phyloP scores from a whole-genome alignment of 2,113 vertebrate genomes.

The Bolborhynchus lineola region DNA sequence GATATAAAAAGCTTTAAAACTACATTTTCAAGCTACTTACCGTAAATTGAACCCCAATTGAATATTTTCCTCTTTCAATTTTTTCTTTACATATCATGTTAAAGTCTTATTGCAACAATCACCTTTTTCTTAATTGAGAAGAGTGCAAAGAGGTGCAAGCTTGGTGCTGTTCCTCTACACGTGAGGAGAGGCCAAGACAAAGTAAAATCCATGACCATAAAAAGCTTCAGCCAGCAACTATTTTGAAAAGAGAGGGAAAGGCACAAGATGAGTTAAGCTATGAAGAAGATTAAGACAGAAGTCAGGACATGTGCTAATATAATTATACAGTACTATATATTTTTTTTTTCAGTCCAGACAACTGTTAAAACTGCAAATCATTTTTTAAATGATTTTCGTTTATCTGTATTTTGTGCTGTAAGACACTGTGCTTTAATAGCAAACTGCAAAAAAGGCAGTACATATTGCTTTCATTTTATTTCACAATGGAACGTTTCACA shows the following conservation, averaged over 20 bases:
- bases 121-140: constrained; percentile 12
- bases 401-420: constrained; percentile 69
- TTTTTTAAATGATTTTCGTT: constrained; percentile 35
- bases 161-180: background rate
- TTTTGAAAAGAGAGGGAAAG: constrained; percentile 59
- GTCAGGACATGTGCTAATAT: constrained; percentile 60
- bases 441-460: constrained; percentile 71
- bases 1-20: constrained; percentile 58
- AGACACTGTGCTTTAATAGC: constrained; percentile 68
- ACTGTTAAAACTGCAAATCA: constrained; percentile 53
- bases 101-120: constrained; percentile 18
- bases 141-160: constrained; percentile 64
- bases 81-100: background rate
- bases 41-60: background rate
- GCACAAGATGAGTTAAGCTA: constrained; percentile 71
- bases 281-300: constrained; percentile 46
- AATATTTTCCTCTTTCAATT: background rate
- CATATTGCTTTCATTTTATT: constrained; percentile 61
- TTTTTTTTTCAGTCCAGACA: constrained; percentile 48
- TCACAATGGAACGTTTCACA: constrained; percentile 70
- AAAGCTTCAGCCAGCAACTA: constrained; percentile 30
- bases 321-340: constrained; percentile 65
- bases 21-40: constrained; percentile 17
- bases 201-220: constrained; percentile 47
- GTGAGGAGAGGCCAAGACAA: constrained; percentile 41